These are phyloP conservation scores for Lamellibrachia satsuma DNA, from an alignment of 2,888 invertebrate species.

Conservation along the genomic window DNA sequence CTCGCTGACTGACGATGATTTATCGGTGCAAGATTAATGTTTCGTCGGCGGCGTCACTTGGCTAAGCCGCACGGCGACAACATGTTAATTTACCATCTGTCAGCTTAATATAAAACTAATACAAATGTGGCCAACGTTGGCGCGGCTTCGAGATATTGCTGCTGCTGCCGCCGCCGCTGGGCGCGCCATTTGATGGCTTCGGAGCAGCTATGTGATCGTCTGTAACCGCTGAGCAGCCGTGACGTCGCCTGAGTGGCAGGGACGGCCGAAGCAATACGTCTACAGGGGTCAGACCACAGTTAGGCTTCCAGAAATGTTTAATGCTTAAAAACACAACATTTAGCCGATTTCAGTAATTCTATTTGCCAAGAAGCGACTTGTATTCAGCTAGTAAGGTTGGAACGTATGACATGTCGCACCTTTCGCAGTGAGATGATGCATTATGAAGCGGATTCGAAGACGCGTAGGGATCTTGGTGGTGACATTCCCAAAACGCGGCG, in stretches of 20 bases:
- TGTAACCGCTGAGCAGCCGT: not conserved
- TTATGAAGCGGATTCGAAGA: too few species aligned
- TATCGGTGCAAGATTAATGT: not conserved
- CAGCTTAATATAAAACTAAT: not conserved
- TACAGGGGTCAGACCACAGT: too few species aligned
- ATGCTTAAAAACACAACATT: too few species aligned
- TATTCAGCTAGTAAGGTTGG: too few species aligned
- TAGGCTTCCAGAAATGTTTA: too few species aligned
- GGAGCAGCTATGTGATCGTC: not conserved
- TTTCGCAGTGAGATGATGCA: too few species aligned
- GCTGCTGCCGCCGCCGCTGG: not conserved
- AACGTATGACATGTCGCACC: too few species aligned
- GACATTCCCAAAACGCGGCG: too few species aligned
- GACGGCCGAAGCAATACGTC: not conserved
- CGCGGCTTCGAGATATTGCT: not conserved
- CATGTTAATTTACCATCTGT: not conserved
- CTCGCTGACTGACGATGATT: not conserved
- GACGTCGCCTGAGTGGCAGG: not conserved
- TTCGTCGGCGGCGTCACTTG: constrained; percentile 12
- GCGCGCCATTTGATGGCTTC: not conserved
- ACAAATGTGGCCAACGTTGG: not conserved
- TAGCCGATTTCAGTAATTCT: too few species aligned
- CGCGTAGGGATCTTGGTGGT: too few species aligned
- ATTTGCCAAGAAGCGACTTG: too few species aligned
- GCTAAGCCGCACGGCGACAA: constrained; percentile 4